Evolutionary conservation across 2,797 vertebrate species (phyloP), one percentile per base, ranked within the genome.

Genomic region (Clarias laeviceps): DNA sequence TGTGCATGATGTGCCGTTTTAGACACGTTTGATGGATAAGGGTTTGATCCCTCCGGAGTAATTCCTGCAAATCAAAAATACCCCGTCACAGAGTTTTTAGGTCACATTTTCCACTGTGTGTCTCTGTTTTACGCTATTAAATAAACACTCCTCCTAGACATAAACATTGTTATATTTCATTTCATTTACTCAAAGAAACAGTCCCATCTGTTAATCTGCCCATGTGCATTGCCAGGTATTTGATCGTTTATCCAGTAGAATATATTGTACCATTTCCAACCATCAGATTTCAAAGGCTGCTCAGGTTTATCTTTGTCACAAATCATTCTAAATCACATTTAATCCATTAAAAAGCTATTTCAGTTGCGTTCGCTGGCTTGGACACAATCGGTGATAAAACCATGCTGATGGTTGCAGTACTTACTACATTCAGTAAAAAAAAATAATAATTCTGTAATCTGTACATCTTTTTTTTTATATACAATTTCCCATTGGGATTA

Each of bases 21-120:
- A 11, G 59, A 14, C 77, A 27, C 34, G 27, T 81, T 54, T 54
- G 34, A 59, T 61, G 64, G 50, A 59, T 62, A 79, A 17, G n/a
- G 14, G 32, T 20, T 62, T 66, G 32, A 79, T 40, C 5, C 7
- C 8, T 20, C 54, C 12, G 0, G 29, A 29, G 64, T 15, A 24
- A 84, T 79, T 81, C 69, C 70, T 50, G 32, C 11, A 78, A 24
- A 81, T 77, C 82, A 79, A 27, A 56, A 85, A 76, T 79, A 82
- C 68, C 72, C 79, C 84, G 56, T 37, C 65, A 17, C 64, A 82
- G 15, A 77, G 17, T 57, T 77, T 88, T 86, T 86, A 86, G 84
- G 88, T 88, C 88, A 87, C 72, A 80, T 88, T 90, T 89, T 90
- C 89, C 88, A 87, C 81, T 84, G 70, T 64, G 80, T 32, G n/a